These are phyloP conservation scores for Lerema accius DNA, from an alignment of 1,140 invertebrate species.

Conservation along the genomic window DNA sequence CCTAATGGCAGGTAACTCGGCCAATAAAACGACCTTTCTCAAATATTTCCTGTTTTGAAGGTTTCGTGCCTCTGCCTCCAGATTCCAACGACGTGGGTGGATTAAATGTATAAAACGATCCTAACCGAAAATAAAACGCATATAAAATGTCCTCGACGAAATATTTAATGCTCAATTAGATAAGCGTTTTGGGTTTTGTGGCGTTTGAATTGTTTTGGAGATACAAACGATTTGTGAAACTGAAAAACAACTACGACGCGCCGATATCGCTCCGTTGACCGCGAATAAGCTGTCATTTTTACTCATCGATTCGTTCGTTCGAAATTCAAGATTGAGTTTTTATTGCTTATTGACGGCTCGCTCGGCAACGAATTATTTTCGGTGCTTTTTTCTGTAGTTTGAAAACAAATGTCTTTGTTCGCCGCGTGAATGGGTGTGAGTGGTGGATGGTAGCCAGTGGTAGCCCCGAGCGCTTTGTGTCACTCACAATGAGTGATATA, in stretches of 20 bases:
- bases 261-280: constrained; percentile 43
- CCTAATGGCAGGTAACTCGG: constrained; percentile 79
- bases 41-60: constrained; percentile 79
- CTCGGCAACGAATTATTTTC: constrained; percentile 68
- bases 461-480: constrained; percentile 70
- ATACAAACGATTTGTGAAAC: constrained; percentile 66
- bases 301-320: constrained; percentile 43
- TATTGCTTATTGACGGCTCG: constrained; percentile 59
- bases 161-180: constrained; percentile 82
- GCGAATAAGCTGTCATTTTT: constrained; percentile 49
- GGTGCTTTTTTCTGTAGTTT: constrained; percentile 68
- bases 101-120: constrained; percentile 75
- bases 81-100: constrained; percentile 73
- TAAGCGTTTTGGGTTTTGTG: constrained; percentile 78
- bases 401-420: constrained; percentile 79
- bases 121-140: constrained; percentile 73
- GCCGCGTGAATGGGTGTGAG: constrained; percentile 66
- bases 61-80: constrained; percentile 61
- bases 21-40: constrained; percentile 76
- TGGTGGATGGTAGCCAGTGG: constrained; percentile 68
- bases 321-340: constrained; percentile 46
- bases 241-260: constrained; percentile 55
- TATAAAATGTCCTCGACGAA: constrained; percentile 78
- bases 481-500: constrained; percentile 80
- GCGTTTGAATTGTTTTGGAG: constrained; percentile 74